Percentiles rank a stretch among this genome's conserved stretches.
Evolutionary conservation across 2,888 invertebrate genomes (phyloP).

Genomic region (Drosophila anomalipes): DNA sequence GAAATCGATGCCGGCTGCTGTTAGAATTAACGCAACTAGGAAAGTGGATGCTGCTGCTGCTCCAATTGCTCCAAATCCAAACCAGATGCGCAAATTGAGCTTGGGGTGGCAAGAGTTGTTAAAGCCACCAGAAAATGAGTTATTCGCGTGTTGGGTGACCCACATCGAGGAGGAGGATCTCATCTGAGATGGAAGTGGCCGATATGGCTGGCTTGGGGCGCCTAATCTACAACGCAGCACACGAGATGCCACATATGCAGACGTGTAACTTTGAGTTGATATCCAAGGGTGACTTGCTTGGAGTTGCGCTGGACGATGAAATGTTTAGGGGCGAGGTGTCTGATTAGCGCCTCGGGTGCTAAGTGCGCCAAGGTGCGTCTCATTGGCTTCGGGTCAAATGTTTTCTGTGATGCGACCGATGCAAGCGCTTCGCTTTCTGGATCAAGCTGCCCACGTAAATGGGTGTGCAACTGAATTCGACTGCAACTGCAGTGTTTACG

Average conservation of each 20-base stretch:
- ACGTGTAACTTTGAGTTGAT: constrained; percentile 19
- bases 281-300: constrained; percentile 36
- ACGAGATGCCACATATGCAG: constrained; percentile 2
- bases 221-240: constrained; percentile 21
- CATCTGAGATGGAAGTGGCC: constrained; percentile 40
- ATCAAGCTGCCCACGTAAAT: no score
- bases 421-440: no score
- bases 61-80: not conserved
- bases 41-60: not conserved
- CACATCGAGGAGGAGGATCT: constrained; percentile 24
- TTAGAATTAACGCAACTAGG: not conserved
- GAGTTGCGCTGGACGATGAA: constrained; percentile 1
- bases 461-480: no score
- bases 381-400: constrained; percentile 24
- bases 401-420: no score
- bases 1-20: not conserved
- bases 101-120: constrained; percentile 38
- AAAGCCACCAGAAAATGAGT: constrained; percentile 22
- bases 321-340: constrained; percentile 37
- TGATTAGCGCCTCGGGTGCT: not conserved
- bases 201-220: constrained; percentile 24
- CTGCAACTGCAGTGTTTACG: constrained; percentile 6
- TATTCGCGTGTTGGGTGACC: constrained; percentile 44
- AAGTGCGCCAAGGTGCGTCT: constrained; percentile 34
- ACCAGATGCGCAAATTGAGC: constrained; percentile 2